Evolutionary conservation across 2,888 invertebrate species (phyloP), one percentile per base, ranked within the genome.

Genomic region (Hirtodrosophila confusa): DNA sequence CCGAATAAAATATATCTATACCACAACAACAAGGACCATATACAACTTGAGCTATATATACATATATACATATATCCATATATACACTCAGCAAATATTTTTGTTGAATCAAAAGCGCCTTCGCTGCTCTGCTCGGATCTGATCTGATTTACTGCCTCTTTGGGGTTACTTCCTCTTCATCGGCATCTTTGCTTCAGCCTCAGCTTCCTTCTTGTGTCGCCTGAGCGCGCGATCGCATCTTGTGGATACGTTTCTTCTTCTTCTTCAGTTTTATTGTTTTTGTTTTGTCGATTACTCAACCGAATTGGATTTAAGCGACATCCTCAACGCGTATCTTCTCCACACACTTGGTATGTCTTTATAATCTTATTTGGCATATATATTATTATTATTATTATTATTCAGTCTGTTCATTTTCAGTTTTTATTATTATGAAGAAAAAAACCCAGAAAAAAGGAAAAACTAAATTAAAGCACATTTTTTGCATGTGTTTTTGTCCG

Each of bases 61-160:
- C 33, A 29, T 47, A 3, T 9, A 31, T 31, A 43, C 47, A 75
- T 47, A 17, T 17, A 17, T 2, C 1, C 17, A 43, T 50, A 75
- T 47, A 17, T 17, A 17, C 17, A 17, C 17, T 17, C 17, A 17
- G 17, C 17, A 17, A 17, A 17, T 17, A 17, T 17, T 17, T 17
- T 75, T 61, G 43, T 62, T 73, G 65, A 79, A 78, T 82, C 60
- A 73, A 69, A 17, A 80, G 62, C 62, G 29, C 45, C 44, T 35
- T 11, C 45, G 35, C 9, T 23, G 35, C 9, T 23, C 10, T 29
- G 31, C 35, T 17, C 17, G 1, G 17, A 17, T 10, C 12, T 75
- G 86, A 83, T 79, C 83, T 82, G 86, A 86, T 87, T 82, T 82
- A 82, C 83, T 54, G 84, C 63, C 65, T 69, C 51, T 58, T 39